Conservation (phyloP, 2,888 invertebrate species). For the Myopa tessellatipennis region DNA sequence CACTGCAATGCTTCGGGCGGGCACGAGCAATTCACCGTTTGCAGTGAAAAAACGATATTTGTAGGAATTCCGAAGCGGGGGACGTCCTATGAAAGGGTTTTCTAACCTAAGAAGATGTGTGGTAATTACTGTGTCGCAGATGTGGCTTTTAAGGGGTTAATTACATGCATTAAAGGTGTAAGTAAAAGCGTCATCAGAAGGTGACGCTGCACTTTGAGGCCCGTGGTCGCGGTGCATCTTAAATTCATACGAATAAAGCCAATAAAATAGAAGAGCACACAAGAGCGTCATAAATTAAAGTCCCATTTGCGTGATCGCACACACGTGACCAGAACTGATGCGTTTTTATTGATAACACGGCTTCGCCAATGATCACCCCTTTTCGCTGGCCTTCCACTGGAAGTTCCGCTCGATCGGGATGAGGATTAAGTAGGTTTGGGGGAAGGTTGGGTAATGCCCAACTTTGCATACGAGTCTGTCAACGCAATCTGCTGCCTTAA, state of each 20-base stretch:
- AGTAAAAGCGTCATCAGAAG: too few relatives aligned
- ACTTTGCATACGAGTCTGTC: slow-evolving; percentile 52
- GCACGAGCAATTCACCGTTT: not conserved
- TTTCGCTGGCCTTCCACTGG: not conserved
- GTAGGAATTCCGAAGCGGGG: too few relatives aligned
- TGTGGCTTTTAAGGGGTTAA: too few relatives aligned
- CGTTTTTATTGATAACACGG: slow-evolving; percentile 62
- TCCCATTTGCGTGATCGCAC: slow-evolving; percentile 56
- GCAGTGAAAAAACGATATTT: not conserved
- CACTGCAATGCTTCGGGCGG: not conserved
- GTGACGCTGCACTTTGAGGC: too few relatives aligned
- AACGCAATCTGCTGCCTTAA: slow-evolving; percentile 58
- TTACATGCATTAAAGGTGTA: too few relatives aligned
- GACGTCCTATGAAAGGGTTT: too few relatives aligned
- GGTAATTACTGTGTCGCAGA: too few relatives aligned
- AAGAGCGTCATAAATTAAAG: slow-evolving; percentile 44
- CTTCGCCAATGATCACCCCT: slow-evolving; percentile 18
- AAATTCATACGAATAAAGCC: not conserved
- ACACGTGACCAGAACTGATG: slow-evolving; percentile 69
- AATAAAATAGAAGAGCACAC: not conserved
- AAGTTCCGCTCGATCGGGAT: not conserved
- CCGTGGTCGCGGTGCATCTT: not conserved
- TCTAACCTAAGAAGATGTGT: too few relatives aligned
- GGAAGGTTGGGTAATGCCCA: not conserved
- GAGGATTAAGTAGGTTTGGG: not conserved